These are phyloP conservation scores for Aradophagus sp. DNA, from an alignment of 1,140 invertebrate species.

Conservation along the genomic window DNA sequence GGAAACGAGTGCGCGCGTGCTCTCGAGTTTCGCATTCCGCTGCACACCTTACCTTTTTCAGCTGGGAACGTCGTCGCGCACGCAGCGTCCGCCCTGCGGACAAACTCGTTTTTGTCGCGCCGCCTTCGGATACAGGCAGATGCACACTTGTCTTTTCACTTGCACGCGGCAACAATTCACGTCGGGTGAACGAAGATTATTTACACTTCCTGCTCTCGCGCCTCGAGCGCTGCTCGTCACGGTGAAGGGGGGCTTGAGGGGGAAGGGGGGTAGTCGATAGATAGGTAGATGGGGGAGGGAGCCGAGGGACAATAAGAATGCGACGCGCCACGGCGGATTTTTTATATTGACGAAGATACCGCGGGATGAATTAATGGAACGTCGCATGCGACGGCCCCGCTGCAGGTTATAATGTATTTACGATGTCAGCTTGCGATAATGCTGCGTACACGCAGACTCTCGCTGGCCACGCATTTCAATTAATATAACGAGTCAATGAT, in stretches of 20 bases:
- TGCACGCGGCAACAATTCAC: slow-evolving; percentile 47
- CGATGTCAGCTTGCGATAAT: slow-evolving; percentile 38
- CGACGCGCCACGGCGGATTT: slow-evolving; percentile 16
- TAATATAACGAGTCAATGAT: slow-evolving; percentile 33
- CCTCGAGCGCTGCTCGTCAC: slow-evolving; percentile 42
- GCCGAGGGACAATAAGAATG: slow-evolving; percentile 35
- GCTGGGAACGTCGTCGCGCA: slow-evolving; percentile 23
- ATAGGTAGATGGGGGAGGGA: too few relatives aligned
- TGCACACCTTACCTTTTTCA: slow-evolving; percentile 39
- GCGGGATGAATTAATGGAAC: slow-evolving; percentile 51
- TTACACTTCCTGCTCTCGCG: slow-evolving; percentile 49
- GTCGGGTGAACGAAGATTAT: slow-evolving; percentile 47
- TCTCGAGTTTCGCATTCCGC: slow-evolving; percentile 27
- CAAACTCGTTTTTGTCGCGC: slow-evolving; percentile 61
- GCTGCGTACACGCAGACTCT: slow-evolving; percentile 18
- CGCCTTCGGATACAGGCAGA: slow-evolving; percentile 47
- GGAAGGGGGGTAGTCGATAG: too few relatives aligned
- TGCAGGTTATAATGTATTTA: slow-evolving; percentile 43
- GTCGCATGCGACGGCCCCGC: slow-evolving; percentile 39
- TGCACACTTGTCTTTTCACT: slow-evolving; percentile 50
- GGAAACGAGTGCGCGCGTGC: slow-evolving; percentile 36
- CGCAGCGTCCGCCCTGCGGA: slow-evolving; percentile 51
- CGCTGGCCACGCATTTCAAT: slow-evolving; percentile 30
- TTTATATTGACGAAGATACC: slow-evolving; percentile 32
- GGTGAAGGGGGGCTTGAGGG: slow-evolving; percentile 7